Conservation (phyloP, 2,113 vertebrate genomes). For the Odocoileus hemionus region DNA sequence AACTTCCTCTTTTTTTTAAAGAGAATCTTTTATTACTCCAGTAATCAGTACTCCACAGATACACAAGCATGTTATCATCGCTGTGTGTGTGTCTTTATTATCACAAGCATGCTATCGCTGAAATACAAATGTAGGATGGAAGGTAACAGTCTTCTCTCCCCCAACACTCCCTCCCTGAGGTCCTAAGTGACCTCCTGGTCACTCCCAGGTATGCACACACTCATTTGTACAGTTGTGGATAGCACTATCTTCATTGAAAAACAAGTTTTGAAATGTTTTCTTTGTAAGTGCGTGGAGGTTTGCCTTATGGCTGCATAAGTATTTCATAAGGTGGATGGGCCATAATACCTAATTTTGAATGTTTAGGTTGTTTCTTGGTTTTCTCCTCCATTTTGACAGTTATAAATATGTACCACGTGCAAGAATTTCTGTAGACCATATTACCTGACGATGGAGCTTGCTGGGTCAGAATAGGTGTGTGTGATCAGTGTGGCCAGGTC, state of each 20-base stretch:
- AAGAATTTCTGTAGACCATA: neutral
- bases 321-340: neutral
- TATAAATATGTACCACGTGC: neutral
- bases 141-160: neutral
- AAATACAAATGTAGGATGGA: neutral
- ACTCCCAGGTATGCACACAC: neutral
- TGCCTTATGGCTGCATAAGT: neutral
- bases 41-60: neutral
- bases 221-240: neutral
- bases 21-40: neutral
- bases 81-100: neutral
- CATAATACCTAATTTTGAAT: neutral
- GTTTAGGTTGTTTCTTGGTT: neutral
- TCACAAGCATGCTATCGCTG: too few species aligned
- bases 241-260: neutral
- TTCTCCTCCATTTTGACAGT: neutral
- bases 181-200: neutral
- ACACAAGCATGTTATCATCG: too few species aligned
- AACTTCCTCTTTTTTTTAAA: neutral
- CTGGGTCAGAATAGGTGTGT: neutral
- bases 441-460: neutral
- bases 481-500: accelerated
- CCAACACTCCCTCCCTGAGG: neutral
- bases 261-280: neutral
- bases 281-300: neutral